Evolutionary conservation across 92 coral and sea anemone species (phyloP), one percentile per base, ranked within the genome.

Genomic region (Galaxea fascicularis): DNA sequence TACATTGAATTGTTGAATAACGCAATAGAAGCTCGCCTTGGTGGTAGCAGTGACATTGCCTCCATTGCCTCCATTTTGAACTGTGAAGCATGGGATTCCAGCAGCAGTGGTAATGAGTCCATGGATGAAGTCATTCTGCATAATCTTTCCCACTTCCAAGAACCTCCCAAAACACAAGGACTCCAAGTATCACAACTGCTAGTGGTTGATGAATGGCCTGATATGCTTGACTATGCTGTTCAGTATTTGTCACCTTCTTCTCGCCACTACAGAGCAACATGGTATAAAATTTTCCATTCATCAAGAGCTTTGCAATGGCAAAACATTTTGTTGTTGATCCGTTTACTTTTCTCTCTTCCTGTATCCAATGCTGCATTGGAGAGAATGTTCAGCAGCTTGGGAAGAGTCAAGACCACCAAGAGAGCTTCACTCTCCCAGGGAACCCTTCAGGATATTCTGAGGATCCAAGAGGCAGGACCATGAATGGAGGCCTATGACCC

Each of bases 141-240:
- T n/a, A n/a, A n/a, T n/a, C n/a, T n/a, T n/a, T 13, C 29, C 67
- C 75, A 88, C 78, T 87, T 82, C 20, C 79, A 88, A 88, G 77
- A 49, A 18, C 92, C 82, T 26, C 77, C 84, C 12, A 54, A 25
- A 78, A 73, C 78, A 45, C 92, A 84, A 78, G 86, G 89, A 41
- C 74, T 84, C 46, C 70, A 73, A 46, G 89, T 16, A 22, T 44
- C 89, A 45, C 75, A 60, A 12, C 70, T 74, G 65, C 75, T 77
- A 27, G 56, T 88, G 24, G 79, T 88, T 13, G 47, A 56, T 18
- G 88, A 88, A 82, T 88, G 91, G 91, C 87, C 82, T 67, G 87
- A 75, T 65, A 67, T 88, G 91, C 71, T 83, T 60, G 88, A 83
- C 29, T 80, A 79, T 70, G 18, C 86, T 22, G 79, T 76, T 6